Evolutionary conservation across 2,113 vertebrate genomes (phyloP).

Genomic region (Gobio gobio): DNA sequence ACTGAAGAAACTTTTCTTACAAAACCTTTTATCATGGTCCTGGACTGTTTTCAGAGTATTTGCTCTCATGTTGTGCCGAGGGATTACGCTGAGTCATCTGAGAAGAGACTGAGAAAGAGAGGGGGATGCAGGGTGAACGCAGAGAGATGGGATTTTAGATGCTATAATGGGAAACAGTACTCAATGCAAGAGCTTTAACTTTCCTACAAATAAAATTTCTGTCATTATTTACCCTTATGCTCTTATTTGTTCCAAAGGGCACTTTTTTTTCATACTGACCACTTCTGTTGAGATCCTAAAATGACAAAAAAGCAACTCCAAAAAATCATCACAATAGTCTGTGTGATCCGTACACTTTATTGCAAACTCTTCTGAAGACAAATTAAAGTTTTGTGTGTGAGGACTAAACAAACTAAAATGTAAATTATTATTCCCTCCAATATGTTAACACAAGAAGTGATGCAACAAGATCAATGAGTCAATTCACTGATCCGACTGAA

Average conservation of each 20-base stretch:
- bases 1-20: conserved; percentile 26
- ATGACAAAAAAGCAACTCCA: no score
- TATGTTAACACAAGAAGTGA: no score
- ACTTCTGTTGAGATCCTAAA: neutral
- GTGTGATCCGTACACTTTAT: no score
- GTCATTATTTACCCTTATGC: neutral
- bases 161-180: conserved; percentile 15
- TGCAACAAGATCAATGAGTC: no score
- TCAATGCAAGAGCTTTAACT: neutral
- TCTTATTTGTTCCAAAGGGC: neutral
- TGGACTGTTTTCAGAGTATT: conserved; percentile 28
- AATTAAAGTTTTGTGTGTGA: neutral
- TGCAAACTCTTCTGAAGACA: neutral
- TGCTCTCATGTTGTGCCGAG: conserved; percentile 39
- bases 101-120: neutral
- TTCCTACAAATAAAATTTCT: neutral
- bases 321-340: no score
- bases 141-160: conserved; percentile 15
- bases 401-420: no score
- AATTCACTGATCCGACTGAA: no score
- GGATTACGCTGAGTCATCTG: conserved; percentile 55
- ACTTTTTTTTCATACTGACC: neutral
- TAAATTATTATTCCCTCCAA: no score
- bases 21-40: conserved; percentile 49
- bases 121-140: neutral